Evolutionary conservation across 2,797 vertebrate genomes (phyloP).

Genomic region (Schizopygopsis pylzovi): DNA sequence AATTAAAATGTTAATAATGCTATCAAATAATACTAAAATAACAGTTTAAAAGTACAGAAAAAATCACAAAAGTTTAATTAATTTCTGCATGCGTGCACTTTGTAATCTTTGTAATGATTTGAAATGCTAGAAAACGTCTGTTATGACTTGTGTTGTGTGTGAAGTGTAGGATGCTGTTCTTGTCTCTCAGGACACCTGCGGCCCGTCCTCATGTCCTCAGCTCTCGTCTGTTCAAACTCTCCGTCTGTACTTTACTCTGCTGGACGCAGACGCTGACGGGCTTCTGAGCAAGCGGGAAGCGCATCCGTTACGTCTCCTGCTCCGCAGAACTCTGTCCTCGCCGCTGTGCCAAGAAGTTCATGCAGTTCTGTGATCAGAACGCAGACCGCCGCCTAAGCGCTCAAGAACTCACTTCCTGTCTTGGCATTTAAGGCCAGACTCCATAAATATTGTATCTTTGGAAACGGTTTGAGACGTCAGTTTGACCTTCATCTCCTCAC

Average conservation of each 20-base stretch:
- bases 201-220: conserved; percentile 21
- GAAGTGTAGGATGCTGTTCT: not conserved
- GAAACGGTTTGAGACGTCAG: not conserved
- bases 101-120: not conserved
- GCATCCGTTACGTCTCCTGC: conserved; percentile 68
- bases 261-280: conserved; percentile 70
- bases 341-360: conserved; percentile 72
- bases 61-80: not conserved
- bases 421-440: conserved; percentile 62
- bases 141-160: not conserved
- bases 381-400: conserved; percentile 67
- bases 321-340: conserved; percentile 66
- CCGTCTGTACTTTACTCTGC: conserved; percentile 66
- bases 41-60: not conserved
- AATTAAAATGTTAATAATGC: too few species aligned
- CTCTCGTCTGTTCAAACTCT: conserved; percentile 58
- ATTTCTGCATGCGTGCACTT: not conserved
- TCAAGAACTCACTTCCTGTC: conserved; percentile 69
- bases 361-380: conserved; percentile 71
- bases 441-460: conserved; percentile 13
- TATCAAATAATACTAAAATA: not conserved
- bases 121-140: not conserved
- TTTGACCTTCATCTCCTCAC: conserved; percentile 39
- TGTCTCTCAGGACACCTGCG: not conserved
- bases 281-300: conserved; percentile 63